Evolutionary conservation across 2,888 invertebrate species (phyloP).

Genomic region (Eilema caniola): DNA sequence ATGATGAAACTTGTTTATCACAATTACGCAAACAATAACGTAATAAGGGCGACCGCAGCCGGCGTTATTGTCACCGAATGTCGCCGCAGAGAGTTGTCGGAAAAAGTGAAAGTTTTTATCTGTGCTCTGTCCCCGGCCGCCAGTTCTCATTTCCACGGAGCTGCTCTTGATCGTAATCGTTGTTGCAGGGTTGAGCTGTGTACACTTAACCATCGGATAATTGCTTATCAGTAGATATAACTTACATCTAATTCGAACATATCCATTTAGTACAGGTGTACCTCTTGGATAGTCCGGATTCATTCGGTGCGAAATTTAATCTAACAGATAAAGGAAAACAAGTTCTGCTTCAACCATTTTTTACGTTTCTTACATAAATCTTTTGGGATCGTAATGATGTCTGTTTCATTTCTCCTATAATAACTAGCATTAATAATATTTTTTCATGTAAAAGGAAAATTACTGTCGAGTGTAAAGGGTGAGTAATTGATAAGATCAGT

Average conservation of each 20-base stretch:
- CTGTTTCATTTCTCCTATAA: neutral
- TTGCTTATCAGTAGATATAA: slow-evolving; percentile 62
- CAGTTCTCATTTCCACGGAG: slow-evolving; percentile 80
- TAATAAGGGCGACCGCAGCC: slow-evolving; percentile 75
- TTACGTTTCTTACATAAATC: neutral
- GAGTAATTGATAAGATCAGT: slow-evolving; percentile 37
- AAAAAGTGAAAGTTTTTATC: slow-evolving; percentile 86
- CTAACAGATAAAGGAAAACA: neutral
- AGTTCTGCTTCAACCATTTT: neutral
- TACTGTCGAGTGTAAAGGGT: slow-evolving; percentile 17
- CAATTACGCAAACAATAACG: slow-evolving; percentile 77
- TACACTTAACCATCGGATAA: slow-evolving; percentile 60
- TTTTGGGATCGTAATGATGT: neutral
- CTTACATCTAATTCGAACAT: slow-evolving; percentile 34
- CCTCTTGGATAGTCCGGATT: slow-evolving; percentile 6
- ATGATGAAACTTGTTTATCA: slow-evolving; percentile 71
- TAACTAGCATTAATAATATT: neutral
- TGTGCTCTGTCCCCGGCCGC: slow-evolving; percentile 73
- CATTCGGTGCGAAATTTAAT: neutral
- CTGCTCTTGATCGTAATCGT: slow-evolving; percentile 79
- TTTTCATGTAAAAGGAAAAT: slow-evolving; percentile 9
- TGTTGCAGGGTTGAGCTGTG: slow-evolving; percentile 65
- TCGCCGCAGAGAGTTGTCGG: slow-evolving; percentile 77
- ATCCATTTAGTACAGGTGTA: slow-evolving; percentile 43
- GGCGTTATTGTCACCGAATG: slow-evolving; percentile 77